Evolutionary conservation across 2,113 vertebrate genomes (phyloP), one percentile per base, ranked within the genome.

Genomic region (Melierax canorus): DNA sequence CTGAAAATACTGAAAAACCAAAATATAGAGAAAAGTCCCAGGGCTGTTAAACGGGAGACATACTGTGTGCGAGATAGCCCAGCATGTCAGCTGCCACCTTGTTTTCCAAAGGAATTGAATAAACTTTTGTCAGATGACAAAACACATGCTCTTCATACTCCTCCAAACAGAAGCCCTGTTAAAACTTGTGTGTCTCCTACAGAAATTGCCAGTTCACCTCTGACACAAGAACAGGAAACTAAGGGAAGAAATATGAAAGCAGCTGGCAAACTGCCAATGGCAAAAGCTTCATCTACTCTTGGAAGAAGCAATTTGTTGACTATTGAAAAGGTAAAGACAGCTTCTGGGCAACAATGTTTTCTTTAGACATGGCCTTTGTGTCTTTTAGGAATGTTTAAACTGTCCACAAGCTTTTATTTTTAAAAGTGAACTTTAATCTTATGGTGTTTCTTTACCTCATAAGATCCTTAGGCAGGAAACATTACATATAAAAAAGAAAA

Each of bases 11-110:
- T 99, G 41, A 90, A 96, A 86, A 97, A 95, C 13, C 91, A 97
- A 18, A 78, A 72, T 7, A 41, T 7, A 6, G 66, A 88, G 41
- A 96, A 97, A 78, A 99, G 98, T 74, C 99, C 99, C 14, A 82
- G 43, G 18, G 76, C 94, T 5, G 94, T 98, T 63, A 99, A 99
- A 85, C 97, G 99, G 48, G 98, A 99, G 94, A 99, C 99, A 0
- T 99, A 98, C 96, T 98, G 97, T 53, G 97, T 99, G 55, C 88
- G 96, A 86, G 98, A 99, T 11, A 98, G 98, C 88, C 98, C 98
- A 20, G 59, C 96, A 45, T 98, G 97, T 45, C 96, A 97, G 34
- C 98, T 98, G 45, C 98, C 94, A 2, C 94, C 97, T 2, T 97
- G 97, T 18, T 55, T 98, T 60, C 99, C 98, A 96, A 97, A 96